Base-by-base conservation (phyloP, 1,140 invertebrate species). In the Notospermus geniculatus region DNA sequence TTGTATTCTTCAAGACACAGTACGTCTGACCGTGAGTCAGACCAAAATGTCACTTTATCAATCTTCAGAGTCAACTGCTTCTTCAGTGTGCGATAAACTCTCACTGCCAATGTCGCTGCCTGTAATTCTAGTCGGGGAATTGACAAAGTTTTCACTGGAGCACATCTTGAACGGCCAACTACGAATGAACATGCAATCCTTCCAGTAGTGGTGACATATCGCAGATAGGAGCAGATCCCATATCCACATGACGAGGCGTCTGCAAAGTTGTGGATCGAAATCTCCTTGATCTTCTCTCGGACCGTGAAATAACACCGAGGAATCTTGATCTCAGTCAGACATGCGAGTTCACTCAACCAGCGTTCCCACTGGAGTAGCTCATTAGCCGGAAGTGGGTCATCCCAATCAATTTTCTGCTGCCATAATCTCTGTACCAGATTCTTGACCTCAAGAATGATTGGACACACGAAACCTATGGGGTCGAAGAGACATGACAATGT, bases 371-470 rank as follows among this genome's bases (percentile, higher is more conserved):
- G 1, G 22, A 7, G 1, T 7, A 2, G 5, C 4, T 54, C 2
- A 0, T 39, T n/a, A 4, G 32, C 57, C 27, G 52, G 46, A 15
- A 67, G 7, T 1, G 45, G 28, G 22, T 64, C 65, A 54, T 67
- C 65, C 65, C 65, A 67, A 28, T n/a, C 57, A 0, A 54, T 1
- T n/a, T 60, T 9, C 11, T 23, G 22, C 5, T 41, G 19, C 32
- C 58, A 63, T 22, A 64, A 2, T n/a, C 60, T 22, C 32, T 67
- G 57, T 2, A 67, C 39, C 15, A 67, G 54, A 19, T 36, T 50
- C 22, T 64, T 67, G n/a, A n/a, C n/a, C n/a, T n/a, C n/a, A n/a
- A 67, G 32, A 15, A 61, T 25, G 23, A 57, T 43, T 30, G 62
- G 65, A 19, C 46, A 29, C 11, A 57, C 41, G 50, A 62, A 53